Conservation (phyloP, 2,888 invertebrate genomes). For the Escarpia spicata region DNA sequence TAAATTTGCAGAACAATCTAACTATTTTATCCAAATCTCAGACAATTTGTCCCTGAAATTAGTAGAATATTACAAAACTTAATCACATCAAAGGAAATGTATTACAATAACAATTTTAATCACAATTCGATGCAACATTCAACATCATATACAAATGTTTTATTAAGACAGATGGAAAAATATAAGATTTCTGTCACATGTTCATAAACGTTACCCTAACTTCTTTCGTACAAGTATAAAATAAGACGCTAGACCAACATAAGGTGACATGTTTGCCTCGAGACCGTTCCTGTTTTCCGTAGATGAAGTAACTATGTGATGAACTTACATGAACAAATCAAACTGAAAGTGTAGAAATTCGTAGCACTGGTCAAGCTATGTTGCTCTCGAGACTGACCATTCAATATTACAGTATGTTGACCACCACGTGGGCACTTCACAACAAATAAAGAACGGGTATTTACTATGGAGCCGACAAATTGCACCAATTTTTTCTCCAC, state of each 20-base stretch:
- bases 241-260: neutral
- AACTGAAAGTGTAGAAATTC: neutral
- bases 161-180: constrained; percentile 9
- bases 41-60: too few relatives aligned
- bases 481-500: neutral
- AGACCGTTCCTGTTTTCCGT: neutral
- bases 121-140: constrained; percentile 11
- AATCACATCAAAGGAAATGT: neutral
- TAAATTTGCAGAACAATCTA: too few relatives aligned
- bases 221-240: neutral
- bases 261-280: neutral
- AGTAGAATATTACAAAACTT: neutral
- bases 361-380: neutral
- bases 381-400: neutral
- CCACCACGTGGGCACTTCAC: too few relatives aligned
- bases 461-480: neutral
- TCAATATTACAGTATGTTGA: too few relatives aligned
- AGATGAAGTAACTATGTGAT: neutral
- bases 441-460: neutral
- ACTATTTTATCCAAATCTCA: too few relatives aligned
- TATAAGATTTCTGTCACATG: neutral
- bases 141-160: constrained; percentile 16
- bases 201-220: neutral
- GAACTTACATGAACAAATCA: neutral
- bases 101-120: constrained; percentile 16